Evolutionary conservation across 2,797 vertebrate genomes (phyloP).

Genomic region (Limnodromus scolopaceus): DNA sequence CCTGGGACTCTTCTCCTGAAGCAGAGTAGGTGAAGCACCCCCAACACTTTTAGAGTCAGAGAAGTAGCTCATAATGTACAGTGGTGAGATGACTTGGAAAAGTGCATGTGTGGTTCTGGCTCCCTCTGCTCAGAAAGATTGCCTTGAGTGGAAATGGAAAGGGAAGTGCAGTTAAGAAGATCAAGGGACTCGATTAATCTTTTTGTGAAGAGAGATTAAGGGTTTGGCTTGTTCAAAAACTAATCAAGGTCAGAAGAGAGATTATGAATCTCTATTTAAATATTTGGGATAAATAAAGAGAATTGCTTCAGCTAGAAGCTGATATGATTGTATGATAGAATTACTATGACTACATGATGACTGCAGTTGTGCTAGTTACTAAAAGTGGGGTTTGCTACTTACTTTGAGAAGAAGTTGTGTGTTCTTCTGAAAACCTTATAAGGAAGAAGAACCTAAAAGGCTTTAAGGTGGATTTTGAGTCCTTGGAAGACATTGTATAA

Average conservation of each 20-base stretch:
- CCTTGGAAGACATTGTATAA: neutral
- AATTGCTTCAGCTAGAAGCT: neutral
- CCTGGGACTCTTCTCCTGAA: neutral
- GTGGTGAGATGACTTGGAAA: neutral
- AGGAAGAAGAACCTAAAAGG: neutral
- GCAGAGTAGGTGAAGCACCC: neutral
- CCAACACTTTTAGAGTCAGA: neutral
- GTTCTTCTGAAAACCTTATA: neutral
- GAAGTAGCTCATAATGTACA: neutral
- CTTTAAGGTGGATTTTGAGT: neutral
- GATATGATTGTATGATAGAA: fast-evolving
- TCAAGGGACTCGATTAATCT: neutral
- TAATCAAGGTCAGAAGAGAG: neutral
- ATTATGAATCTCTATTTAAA: neutral
- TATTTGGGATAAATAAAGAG: neutral
- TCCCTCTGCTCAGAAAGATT: neutral
- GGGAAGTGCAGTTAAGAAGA: neutral
- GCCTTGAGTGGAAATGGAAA: neutral
- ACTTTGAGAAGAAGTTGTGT: neutral
- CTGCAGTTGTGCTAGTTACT: neutral
- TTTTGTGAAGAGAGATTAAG: neutral
- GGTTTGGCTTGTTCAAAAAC: neutral
- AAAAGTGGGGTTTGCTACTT: neutral
- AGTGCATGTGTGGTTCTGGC: neutral
- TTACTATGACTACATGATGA: neutral